A percentile compares a stretch with the other conserved stretches of the same genome.
Conservation (phyloP, 2,797 vertebrate genomes). For the Artibeus jamaicensis region DNA sequence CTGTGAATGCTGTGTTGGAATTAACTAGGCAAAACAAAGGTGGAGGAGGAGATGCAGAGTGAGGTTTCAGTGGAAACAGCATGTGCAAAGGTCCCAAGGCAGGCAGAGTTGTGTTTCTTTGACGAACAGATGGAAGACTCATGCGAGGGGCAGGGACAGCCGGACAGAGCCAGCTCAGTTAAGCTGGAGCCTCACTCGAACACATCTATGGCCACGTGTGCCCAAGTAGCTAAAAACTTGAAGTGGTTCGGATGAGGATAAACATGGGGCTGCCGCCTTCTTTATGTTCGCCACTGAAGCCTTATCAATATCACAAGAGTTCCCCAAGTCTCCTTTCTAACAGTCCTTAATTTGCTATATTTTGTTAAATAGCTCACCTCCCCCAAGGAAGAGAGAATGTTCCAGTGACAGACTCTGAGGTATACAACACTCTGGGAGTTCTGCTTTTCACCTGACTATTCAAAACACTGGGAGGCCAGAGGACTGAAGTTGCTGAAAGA, state of each 20-base stretch:
- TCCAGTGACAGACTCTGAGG: conserved; percentile 5
- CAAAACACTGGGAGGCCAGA: not conserved
- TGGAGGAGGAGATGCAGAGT: not conserved
- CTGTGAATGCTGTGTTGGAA: not conserved
- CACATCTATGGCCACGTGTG: not conserved
- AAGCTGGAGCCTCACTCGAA: not conserved
- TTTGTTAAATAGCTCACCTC: conserved; percentile 32
- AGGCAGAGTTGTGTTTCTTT: not conserved
- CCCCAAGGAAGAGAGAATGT: conserved; percentile 34
- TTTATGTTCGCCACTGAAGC: not conserved
- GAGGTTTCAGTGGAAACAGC: not conserved
- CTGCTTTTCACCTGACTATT: not conserved
- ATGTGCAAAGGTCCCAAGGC: not conserved
- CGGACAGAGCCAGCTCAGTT: not conserved
- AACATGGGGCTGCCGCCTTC: not conserved
- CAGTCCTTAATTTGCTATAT: not conserved
- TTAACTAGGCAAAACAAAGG: not conserved
- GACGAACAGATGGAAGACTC: not conserved
- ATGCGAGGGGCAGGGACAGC: not conserved
- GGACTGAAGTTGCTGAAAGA: not conserved
- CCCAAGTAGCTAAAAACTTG: not conserved
- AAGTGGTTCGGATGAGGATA: conserved; percentile 7
- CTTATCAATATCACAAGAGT: not conserved
- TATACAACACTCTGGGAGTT: not conserved
- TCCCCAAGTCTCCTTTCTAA: not conserved